These are phyloP conservation scores for Epiblema foenella DNA, from an alignment of 2,888 invertebrate species.

Conservation along the genomic window DNA sequence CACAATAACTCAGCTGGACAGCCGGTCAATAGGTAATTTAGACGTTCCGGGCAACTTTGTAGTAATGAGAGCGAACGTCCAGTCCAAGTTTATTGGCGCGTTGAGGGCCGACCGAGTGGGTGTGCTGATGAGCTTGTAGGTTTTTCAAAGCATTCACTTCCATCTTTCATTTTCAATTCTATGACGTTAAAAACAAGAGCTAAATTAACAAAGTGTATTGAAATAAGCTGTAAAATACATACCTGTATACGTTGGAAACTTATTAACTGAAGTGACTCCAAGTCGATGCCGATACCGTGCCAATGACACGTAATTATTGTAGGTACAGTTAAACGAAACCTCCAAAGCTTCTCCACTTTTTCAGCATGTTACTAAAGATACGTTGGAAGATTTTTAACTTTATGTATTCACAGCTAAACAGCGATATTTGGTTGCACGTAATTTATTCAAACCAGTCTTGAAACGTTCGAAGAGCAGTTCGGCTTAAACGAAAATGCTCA, in stretches of 20 bases:
- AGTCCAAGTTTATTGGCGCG: constrained; percentile 63
- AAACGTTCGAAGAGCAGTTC: constrained; percentile 51
- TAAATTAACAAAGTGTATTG: background rate
- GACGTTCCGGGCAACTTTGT: constrained; percentile 81
- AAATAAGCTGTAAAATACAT: constrained; percentile 3
- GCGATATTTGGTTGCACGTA: constrained; percentile 48
- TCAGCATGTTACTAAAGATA: constrained; percentile 51
- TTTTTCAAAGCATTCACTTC: constrained; percentile 24
- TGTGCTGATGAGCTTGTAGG: constrained; percentile 46
- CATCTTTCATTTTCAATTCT: constrained; percentile 18
- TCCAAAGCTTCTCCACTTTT: constrained; percentile 65
- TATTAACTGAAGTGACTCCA: constrained; percentile 26
- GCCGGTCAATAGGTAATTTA: constrained; percentile 81
- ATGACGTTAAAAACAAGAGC: constrained; percentile 24
- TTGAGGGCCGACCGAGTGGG: constrained; percentile 60
- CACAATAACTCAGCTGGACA: constrained; percentile 80
- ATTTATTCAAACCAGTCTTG: constrained; percentile 53
- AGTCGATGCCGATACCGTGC: constrained; percentile 8
- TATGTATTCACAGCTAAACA: constrained; percentile 45
- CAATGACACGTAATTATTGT: constrained; percentile 48
- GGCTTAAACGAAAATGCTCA: constrained; percentile 82
- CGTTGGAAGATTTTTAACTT: constrained; percentile 52
- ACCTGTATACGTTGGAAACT: constrained; percentile 18
- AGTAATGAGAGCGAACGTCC: constrained; percentile 74
- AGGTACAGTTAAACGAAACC: constrained; percentile 74